Percentiles rank a stretch among this genome's conserved stretches.
Evolutionary conservation across 2,797 vertebrate genomes (phyloP).

Genomic region (Galago senegalensis): DNA sequence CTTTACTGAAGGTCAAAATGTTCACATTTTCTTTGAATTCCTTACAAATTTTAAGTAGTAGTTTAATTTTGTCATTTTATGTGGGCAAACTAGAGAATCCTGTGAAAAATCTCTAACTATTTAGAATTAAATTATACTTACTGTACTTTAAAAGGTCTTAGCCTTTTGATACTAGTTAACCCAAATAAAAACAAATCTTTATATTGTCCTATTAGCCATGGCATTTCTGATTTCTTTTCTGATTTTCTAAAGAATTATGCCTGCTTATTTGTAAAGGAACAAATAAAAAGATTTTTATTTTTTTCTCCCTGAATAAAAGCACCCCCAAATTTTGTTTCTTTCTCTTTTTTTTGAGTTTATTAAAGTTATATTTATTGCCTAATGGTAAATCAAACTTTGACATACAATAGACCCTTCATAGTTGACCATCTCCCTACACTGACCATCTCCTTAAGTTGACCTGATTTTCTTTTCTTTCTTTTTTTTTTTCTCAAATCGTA

Average conservation of each 20-base stretch:
- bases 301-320: background rate
- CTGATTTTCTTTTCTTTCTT: too few relatives aligned
- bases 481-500: too few relatives aligned
- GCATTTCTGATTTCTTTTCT: background rate
- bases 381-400: too few relatives aligned
- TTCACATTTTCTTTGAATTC: constrained; percentile 34
- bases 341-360: background rate
- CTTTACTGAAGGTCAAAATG: constrained; percentile 26
- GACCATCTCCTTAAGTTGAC: too few relatives aligned
- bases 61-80: constrained; percentile 17
- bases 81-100: background rate
- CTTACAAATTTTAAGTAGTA: constrained; percentile 44
- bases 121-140: constrained; percentile 35
- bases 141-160: background rate
- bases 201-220: background rate
- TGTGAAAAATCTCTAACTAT: background rate
- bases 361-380: too few relatives aligned
- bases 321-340: background rate
- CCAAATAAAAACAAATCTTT: background rate
- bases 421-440: too few relatives aligned
- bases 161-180: background rate
- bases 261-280: background rate
- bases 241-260: background rate
- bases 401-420: too few relatives aligned
- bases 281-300: background rate